A percentile compares a stretch with the other conserved stretches of the same genome.
phyloP scores from a whole-genome alignment of 2,888 invertebrate genomes.

The Platycheirus rosarum region DNA sequence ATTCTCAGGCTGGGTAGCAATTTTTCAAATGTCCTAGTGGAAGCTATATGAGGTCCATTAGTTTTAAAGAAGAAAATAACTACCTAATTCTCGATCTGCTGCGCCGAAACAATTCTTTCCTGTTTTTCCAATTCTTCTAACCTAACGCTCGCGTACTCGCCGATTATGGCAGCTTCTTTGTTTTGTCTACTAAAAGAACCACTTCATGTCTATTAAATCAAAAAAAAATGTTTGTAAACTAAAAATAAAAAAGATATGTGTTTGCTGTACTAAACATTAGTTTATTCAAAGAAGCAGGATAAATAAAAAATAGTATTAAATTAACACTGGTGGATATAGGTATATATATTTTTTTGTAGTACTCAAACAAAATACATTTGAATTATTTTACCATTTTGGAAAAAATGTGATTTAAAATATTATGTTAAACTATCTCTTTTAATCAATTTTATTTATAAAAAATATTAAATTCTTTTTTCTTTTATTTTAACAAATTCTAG shows the following conservation, averaged over 20 bases:
- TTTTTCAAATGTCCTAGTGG: too few species aligned
- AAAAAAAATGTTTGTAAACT: slow-evolving; percentile 7
- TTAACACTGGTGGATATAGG: slow-evolving; percentile 46
- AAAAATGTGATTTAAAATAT: background rate
- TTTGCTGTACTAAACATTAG: slow-evolving; percentile 63
- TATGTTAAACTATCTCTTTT: background rate
- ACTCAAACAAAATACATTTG: slow-evolving; percentile 2
- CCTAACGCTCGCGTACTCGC: too few species aligned
- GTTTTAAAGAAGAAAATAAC: too few species aligned
- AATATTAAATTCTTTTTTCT: slow-evolving; percentile 31
- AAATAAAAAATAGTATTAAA: slow-evolving; percentile 46
- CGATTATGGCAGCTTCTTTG: too few species aligned
- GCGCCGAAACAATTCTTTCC: too few species aligned
- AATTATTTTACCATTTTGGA: background rate
- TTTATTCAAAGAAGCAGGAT: slow-evolving; percentile 58
- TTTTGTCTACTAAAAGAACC: too few species aligned
- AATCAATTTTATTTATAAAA: slow-evolving; percentile 44
- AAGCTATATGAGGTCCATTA: too few species aligned
- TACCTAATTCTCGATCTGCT: too few species aligned
- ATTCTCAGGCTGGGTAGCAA: too few species aligned
- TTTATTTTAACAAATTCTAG: slow-evolving; percentile 12
- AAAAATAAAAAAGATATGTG: slow-evolving; percentile 9
- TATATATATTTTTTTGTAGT: slow-evolving; percentile 25
- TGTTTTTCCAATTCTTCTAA: too few species aligned
- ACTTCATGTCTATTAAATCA: too few species aligned